Conservation (phyloP, 2,888 invertebrate species). For the Coremacera marginata region DNA sequence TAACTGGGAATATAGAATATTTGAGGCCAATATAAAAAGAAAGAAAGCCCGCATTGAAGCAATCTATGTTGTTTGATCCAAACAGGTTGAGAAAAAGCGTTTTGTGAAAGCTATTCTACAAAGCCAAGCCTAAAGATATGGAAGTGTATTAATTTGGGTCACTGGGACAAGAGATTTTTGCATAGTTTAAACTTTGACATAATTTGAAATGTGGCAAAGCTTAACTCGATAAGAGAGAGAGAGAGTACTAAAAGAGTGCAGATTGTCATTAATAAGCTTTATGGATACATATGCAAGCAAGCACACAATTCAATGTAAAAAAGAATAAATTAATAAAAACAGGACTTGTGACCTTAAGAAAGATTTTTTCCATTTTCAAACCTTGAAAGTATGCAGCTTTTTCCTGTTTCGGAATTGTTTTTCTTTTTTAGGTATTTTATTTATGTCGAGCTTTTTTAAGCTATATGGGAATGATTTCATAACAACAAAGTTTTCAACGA, state of each 20-base stretch:
- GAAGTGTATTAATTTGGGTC: neutral
- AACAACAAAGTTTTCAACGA: too few species aligned
- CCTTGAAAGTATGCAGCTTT: too few species aligned
- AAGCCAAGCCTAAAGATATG: neutral
- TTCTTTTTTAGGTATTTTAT: too few species aligned
- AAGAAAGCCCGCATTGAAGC: neutral
- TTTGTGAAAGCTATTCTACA: neutral
- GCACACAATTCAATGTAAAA: too few species aligned
- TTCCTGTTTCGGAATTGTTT: too few species aligned
- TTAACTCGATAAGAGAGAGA: neutral
- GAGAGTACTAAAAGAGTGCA: neutral
- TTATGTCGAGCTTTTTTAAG: too few species aligned
- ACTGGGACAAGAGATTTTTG: slow-evolving; percentile 18
- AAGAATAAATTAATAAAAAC: too few species aligned
- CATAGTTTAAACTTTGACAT: neutral
- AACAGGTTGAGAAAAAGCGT: slow-evolving; percentile 11
- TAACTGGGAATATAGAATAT: neutral
- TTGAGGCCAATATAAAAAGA: neutral
- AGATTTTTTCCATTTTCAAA: too few species aligned
- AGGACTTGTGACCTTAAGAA: too few species aligned
- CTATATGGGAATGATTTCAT: too few species aligned
- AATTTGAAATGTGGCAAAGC: slow-evolving; percentile 5
- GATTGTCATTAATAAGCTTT: neutral
- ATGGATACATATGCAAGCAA: too few species aligned
- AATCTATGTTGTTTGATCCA: neutral